Evolutionary conservation across 1,140 invertebrate species (phyloP).

Genomic region (Maconellicoccus hirsutus): DNA sequence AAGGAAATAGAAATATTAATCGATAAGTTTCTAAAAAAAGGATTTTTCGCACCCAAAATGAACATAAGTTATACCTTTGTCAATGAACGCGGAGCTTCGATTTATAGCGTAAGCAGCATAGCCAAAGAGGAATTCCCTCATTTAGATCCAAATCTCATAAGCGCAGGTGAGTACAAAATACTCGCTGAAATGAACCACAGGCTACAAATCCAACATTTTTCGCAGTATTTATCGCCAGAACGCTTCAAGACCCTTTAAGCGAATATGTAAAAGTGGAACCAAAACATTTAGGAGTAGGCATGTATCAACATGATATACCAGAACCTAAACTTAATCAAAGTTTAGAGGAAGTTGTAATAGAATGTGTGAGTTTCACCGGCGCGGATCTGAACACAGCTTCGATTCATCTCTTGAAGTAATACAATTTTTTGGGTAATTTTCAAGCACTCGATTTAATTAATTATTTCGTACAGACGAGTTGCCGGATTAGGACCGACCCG

Average conservation of each 20-base stretch:
- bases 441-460: constrained; percentile 19
- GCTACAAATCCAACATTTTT: constrained; percentile 23
- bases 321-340: constrained; percentile 58
- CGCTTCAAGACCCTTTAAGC: constrained; percentile 76
- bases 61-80: constrained; percentile 68
- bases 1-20: constrained; percentile 70
- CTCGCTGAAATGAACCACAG: no score
- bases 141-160: constrained; percentile 66
- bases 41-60: constrained; percentile 39
- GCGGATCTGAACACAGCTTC: constrained; percentile 81
- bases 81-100: constrained; percentile 75
- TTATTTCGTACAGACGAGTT: constrained; percentile 42
- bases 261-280: constrained; percentile 88
- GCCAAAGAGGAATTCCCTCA: constrained; percentile 73
- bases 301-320: constrained; percentile 85
- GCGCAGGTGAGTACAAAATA: constrained; percentile 45
- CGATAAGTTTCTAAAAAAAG: constrained; percentile 45
- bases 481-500: constrained; percentile 61
- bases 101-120: constrained; percentile 74
- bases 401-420: constrained; percentile 59
- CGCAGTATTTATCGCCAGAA: constrained; percentile 67
- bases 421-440: background rate
- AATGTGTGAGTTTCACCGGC: constrained; percentile 85
- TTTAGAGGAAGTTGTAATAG: constrained; percentile 59
- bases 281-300: constrained; percentile 77